These are phyloP conservation scores for Craniophora ligustri DNA, from an alignment of 2,888 invertebrate species.

Conservation along the genomic window DNA sequence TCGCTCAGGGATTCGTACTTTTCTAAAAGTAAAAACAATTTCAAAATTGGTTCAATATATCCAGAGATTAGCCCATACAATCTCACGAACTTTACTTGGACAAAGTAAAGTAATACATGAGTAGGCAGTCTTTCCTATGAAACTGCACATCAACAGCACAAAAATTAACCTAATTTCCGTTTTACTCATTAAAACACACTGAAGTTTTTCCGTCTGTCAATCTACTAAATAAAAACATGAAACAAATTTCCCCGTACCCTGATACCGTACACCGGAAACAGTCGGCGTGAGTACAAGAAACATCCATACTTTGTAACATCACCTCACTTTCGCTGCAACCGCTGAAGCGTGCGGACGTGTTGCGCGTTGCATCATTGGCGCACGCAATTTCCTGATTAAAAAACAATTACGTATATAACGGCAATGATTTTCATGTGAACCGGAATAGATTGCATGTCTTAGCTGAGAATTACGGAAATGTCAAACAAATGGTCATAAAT, in stretches of 20 bases:
- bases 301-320: conserved; percentile 33
- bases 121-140: no score
- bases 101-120: no score
- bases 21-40: no score
- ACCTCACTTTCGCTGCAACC: conserved; percentile 44
- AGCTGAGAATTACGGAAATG: conserved; percentile 21
- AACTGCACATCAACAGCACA: no score
- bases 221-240: not conserved
- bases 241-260: conserved; percentile 16
- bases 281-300: conserved; percentile 25
- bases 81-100: no score
- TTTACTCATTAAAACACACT: no score
- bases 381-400: conserved; percentile 57
- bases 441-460: conserved; percentile 37
- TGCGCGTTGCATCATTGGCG: conserved; percentile 42
- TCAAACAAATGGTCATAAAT: conserved; percentile 11
- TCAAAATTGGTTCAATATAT: no score
- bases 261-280: conserved; percentile 37
- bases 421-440: conserved; percentile 25
- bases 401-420: conserved; percentile 31
- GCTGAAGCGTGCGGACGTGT: conserved; percentile 36
- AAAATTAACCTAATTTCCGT: no score
- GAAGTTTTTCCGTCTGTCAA: no score
- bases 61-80: no score
- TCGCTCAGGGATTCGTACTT: no score